Base-by-base conservation (phyloP, 1,140 invertebrate genomes). In the Galendromus occidentalis region DNA sequence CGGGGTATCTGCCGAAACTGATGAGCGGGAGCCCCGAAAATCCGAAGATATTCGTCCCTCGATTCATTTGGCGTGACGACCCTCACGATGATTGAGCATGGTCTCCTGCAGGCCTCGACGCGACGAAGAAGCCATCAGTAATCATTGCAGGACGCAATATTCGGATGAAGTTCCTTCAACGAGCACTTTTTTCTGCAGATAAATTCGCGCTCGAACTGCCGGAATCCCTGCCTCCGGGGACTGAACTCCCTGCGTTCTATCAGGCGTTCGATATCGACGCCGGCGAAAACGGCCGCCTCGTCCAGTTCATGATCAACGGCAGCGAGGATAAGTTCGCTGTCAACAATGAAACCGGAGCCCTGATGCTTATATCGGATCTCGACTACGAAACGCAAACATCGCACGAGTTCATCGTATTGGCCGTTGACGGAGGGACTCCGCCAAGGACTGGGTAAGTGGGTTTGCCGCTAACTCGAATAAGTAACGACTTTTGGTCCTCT, bases 251-350 rank as follows among this genome's bases (percentile, higher is more conserved):
- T 7, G 64, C 70, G 9, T 72, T 72, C 45, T 72, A 66, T 59
- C 42, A 67, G 42, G 69, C 68, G 14, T 64, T 55, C 42, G 71
- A 72, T 47, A 69, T 70, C 30, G 71, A 72, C 63, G 65, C 66
- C 22, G 71, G 71, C 7, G 45, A 44, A 0, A 74, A 74, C 66
- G 72, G 71, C 17, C 68, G 68, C 44, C 71, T 74, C 44, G 73
- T 69, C 9, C 45, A 67, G 14, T 74, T 71, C 41, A 67, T 69
- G 33, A 66, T 73, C 1, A 71, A 70, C 69, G 67, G 72, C 18
- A 68, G 65, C 18, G 69, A 69, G 20, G 65, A 30, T 5, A 70
- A 72, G 42, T 72, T 72, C 64, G 12, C 51, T 6, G 70, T 72
- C 9, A 70, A 72, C 51, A 70, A 71, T 64, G 64, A 66, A 39